Base-by-base conservation (phyloP, 2,797 vertebrate genomes). In the Catamblyrhynchus diadema region DNA sequence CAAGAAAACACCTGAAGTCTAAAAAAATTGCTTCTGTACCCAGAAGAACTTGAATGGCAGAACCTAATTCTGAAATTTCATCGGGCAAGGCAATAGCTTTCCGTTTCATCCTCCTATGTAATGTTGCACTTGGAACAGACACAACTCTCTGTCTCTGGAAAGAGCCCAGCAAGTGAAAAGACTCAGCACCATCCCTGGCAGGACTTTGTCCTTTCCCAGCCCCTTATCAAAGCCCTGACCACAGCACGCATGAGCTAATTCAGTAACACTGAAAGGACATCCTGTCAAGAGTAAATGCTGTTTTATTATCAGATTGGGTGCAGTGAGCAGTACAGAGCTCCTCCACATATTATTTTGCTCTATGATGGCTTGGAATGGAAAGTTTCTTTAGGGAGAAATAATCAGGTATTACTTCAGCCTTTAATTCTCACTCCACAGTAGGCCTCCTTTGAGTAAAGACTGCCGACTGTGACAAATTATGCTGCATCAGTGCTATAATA, bases 401-500 rank as follows among this genome's bases (percentile, higher is more conserved):
- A 79, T 88, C 75, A 94, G 88, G 64, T 91, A 91, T 91, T 95
- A 81, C 92, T 96, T 93, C 81, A 94, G 94, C 67, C 95, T 88
- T 83, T 78, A 93, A 93, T 80, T 87, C 94, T 88, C 91, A 84
- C 84, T 92, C 91, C 87, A 72, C 90, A 65, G 81, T 90, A 70
- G 73, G 72, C 48, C 77, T 91, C 51, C 89, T 91, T 82, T 74
- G 91, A 94, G 84, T 87, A 86, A 91, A 92, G 91, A 72, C 67
- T 80, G 86, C 75, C 73, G n/a, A 95, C 96, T 95, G 94, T 95
- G 95, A 97, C 96, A 97, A 97, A 97, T 88, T 94, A 95, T 96
- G 95, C 93, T 95, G 94, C 90, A 70, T 96, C 91, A 81, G 88
- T 80, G 77, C 67, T 80, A 32, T 75, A 91, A 87, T 87, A 80